Base-by-base conservation (phyloP, 2,888 invertebrate genomes). In the Pachydiplax longipennis region DNA sequence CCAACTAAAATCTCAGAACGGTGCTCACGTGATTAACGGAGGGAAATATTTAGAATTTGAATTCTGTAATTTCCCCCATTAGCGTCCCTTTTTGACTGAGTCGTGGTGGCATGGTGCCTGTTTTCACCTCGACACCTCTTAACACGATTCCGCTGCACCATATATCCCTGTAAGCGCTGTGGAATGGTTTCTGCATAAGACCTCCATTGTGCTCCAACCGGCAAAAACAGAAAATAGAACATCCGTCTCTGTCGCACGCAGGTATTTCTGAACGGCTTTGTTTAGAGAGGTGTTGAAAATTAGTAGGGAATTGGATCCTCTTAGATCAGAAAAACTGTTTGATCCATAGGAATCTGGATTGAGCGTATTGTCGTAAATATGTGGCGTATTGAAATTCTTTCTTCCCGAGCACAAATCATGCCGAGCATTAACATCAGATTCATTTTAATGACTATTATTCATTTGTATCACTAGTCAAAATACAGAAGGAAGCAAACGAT, bases 241-340 rank as follows among this genome's bases (percentile, higher is more conserved):
- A 48, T 87, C 35, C 40, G 35, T 87, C 87, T 87, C 87, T 87
- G 87, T 87, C 87, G 22, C 18, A 22, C n/a, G 37, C 87, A 87
- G 87, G 10, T 18, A 80, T 80, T 80, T 80, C 25, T 4, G 40
- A 22, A 81, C 18, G 81, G 10, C 81, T 81, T 81, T 37, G 81
- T 37, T 44, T 40, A 40, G 22, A 22, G 18, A 18, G 80, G 65
- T n/a, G 13, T 3, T 6, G 65, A 73, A 73, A 73, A 73, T 25
- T 73, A 73, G 31, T 8, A 31, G 8, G 65, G 31, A 31, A 31
- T 73, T 8, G 25, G 73, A 8, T 73, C 25, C 18, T 53, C 53
- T 53, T 44, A 44, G 44, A 8, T 44, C 44, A 53, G 18, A 53
- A 53, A 53, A 53, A 44, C 44, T 10, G 48, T 53, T 53, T 53